phyloP scores from a whole-genome alignment of 2,888 invertebrate genomes.

The Spicauda simplicius region DNA sequence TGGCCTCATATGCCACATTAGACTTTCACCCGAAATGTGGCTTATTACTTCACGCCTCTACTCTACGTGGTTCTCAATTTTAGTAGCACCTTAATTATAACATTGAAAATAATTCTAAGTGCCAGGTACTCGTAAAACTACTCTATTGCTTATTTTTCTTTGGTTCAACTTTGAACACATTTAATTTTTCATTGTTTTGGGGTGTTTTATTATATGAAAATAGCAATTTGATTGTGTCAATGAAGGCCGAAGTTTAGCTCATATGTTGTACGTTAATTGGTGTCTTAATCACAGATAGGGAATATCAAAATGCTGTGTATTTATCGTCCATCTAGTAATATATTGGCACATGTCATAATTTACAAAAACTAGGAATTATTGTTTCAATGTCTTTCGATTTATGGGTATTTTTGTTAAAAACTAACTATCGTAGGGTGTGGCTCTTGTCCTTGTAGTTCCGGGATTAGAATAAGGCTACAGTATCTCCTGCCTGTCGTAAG shows the following conservation, averaged over 20 bases:
- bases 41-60: neutral
- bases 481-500: too few relatives aligned
- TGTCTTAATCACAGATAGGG: neutral
- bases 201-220: neutral
- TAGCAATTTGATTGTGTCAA: neutral
- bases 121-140: constrained; percentile 21
- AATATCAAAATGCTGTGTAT: too few relatives aligned
- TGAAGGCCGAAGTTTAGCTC: too few relatives aligned
- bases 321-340: too few relatives aligned
- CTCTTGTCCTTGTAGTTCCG: too few relatives aligned
- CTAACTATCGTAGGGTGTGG: too few relatives aligned
- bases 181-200: neutral
- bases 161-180: constrained; percentile 2
- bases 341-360: too few relatives aligned
- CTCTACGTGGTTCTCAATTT: neutral
- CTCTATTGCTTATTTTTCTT: neutral
- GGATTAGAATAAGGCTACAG: too few relatives aligned
- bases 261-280: neutral
- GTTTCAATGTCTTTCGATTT: too few relatives aligned
- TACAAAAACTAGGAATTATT: too few relatives aligned
- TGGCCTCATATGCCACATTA: too few relatives aligned
- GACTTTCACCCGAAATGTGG: neutral
- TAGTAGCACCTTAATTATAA: constrained; percentile 24
- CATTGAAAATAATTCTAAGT: constrained; percentile 8
- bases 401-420: too few relatives aligned